Evolutionary conservation across 30 jellyfish, hydroid and myxozoan genomes (phyloP).

Genomic region (Aurelia coerulea): DNA sequence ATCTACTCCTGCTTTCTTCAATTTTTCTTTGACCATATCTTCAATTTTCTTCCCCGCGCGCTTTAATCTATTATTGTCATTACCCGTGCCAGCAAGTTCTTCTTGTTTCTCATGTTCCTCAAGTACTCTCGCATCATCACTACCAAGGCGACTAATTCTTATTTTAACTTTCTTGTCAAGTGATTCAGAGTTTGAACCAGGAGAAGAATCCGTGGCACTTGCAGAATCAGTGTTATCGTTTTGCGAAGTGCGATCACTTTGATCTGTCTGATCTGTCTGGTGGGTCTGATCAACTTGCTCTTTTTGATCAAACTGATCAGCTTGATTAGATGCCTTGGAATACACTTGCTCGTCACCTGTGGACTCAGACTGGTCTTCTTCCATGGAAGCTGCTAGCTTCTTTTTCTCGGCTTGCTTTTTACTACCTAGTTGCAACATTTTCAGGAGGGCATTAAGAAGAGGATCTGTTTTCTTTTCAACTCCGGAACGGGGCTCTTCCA

Average conservation of each 20-base stretch:
- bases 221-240: background rate
- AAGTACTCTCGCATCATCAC: constrained; percentile 43
- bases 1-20: constrained; percentile 85
- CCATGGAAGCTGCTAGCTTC: background rate
- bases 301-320: background rate
- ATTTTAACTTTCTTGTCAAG: constrained; percentile 31
- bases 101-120: constrained; percentile 65
- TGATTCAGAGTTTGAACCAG: background rate
- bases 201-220: background rate
- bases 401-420: constrained; percentile 6
- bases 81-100: constrained; percentile 25
- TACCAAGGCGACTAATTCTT: constrained; percentile 39
- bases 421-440: constrained; percentile 18
- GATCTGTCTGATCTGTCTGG: background rate
- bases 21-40: constrained; percentile 66
- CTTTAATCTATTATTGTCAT: constrained; percentile 18
- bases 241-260: background rate
- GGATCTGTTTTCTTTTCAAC: constrained; percentile 28
- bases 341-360: background rate
- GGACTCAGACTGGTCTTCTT: background rate
- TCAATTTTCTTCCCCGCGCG: constrained; percentile 84
- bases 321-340: background rate
- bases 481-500: background rate
- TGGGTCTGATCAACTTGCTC: background rate
- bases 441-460: constrained; percentile 1